These are phyloP conservation scores for Oasisia sp. DNA, from an alignment of 2,888 invertebrate species.

Conservation along the genomic window DNA sequence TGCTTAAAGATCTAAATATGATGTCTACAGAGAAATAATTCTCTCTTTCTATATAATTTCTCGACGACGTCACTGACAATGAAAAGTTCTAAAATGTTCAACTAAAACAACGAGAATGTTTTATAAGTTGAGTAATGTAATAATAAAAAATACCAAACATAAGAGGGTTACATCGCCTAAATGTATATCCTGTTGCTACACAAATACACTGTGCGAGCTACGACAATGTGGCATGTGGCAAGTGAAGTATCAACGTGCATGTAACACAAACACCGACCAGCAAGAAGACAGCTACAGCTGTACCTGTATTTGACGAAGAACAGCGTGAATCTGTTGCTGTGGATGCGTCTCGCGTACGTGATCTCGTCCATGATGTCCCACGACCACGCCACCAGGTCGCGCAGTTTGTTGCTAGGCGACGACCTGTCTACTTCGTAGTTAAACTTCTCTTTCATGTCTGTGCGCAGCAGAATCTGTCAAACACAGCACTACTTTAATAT, in stretches of 20 bases:
- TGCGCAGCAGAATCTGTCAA: slow-evolving; percentile 56
- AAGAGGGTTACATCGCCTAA: no score
- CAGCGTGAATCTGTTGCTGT: slow-evolving; percentile 43
- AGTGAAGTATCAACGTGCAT: slow-evolving; percentile 53
- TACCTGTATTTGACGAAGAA: slow-evolving; percentile 59
- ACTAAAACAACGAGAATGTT: no score
- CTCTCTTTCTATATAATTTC: no score
- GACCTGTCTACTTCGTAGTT: slow-evolving; percentile 49
- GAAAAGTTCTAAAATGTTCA: no score
- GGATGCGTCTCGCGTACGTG: slow-evolving; percentile 50
- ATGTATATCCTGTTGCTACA: no score
- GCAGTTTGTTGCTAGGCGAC: slow-evolving; percentile 61
- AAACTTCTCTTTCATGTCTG: slow-evolving; percentile 51
- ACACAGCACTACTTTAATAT: neutral
- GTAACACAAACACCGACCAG: slow-evolving; percentile 52
- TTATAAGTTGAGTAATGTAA: no score
- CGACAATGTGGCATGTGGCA: slow-evolving; percentile 25
- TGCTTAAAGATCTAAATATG: no score
- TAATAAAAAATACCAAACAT: no score
- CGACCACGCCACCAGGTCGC: slow-evolving; percentile 64
- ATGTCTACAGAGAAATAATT: no score
- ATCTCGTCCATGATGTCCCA: slow-evolving; percentile 62
- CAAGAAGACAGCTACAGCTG: slow-evolving; percentile 45
- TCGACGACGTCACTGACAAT: no score
- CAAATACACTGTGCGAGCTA: no score